Base-by-base conservation (phyloP, 1,140 invertebrate genomes). In the Macrobrachium nipponense region DNA sequence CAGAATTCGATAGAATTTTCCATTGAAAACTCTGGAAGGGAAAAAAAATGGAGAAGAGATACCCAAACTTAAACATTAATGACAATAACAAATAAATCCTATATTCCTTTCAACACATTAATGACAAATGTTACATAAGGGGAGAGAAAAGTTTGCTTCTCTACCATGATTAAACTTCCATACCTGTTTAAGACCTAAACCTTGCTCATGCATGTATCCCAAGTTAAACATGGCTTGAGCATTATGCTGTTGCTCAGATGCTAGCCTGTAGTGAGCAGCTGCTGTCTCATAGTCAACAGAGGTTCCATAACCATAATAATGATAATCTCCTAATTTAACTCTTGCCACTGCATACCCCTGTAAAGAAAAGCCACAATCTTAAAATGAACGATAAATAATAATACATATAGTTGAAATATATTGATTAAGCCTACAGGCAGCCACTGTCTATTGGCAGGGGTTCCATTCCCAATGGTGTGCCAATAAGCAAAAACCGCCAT, bases 141-240 rank as follows among this genome's bases (percentile, higher is more conserved):
- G 4, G 27, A 36, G 27, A 36, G 27, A 36, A 36, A 36, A 36
- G 1, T 36, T 36, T 1, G 27, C 27, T 36, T 36, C 4, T 36
- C 27, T 36, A 36, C 4, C 27, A 36, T 4, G 27, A 36, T 36
- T 36, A 36, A 36, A 36, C 27, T 4, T 36, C 73, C 64, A 83
- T 91, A 94, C 94, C 92, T 94, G 93, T 90, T 94, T 93, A 91
- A 99, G 95, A 8, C 98, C 98, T 23, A 99, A 93, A 0, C 98
- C 98, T 90, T 97, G 96, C 92, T 99, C 98, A 91, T 99, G 98
- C 98, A 99, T 99, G 91, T 99, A 99, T 5, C 97, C 98, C 70
- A 99, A 93, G 92, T 99, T 99, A 90, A 99, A 99, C 95, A 99
- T 98, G 10, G 99, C 98, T 91, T 99, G 98, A 0, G 98, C 96